These are phyloP conservation scores for Chelon auratus DNA, from an alignment of 2,797 vertebrate genomes.

Conservation along the genomic window DNA sequence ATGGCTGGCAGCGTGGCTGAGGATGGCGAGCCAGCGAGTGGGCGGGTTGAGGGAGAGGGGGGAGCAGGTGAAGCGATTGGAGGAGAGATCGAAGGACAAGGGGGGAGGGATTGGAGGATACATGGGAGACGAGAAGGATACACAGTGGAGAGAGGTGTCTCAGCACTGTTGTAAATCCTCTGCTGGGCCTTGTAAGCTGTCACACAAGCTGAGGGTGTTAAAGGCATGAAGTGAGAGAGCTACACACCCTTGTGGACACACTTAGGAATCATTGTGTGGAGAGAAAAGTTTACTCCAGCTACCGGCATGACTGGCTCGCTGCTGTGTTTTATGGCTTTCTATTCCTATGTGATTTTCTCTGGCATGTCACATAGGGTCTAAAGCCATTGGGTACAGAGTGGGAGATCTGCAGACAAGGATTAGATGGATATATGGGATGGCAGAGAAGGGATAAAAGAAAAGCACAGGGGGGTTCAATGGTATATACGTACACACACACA, in stretches of 20 bases:
- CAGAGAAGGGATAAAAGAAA: slow-evolving; percentile 47
- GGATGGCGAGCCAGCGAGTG: not conserved
- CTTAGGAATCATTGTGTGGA: slow-evolving; percentile 3
- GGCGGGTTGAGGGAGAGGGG: not conserved
- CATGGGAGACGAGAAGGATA: slow-evolving; percentile 59
- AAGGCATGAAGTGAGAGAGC: slow-evolving; percentile 53
- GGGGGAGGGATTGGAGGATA: slow-evolving; percentile 35
- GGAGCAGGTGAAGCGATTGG: not conserved
- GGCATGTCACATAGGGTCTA: slow-evolving; percentile 97
- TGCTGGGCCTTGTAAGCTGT: slow-evolving; percentile 78
- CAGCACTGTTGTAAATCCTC: slow-evolving; percentile 75
- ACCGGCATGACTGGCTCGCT: slow-evolving; percentile 75
- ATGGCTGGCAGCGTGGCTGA: slow-evolving; percentile 23
- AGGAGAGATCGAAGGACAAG: slow-evolving; percentile 27
- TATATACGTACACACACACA: slow-evolving; percentile 21
- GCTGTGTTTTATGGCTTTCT: slow-evolving; percentile 99
- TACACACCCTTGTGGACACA: slow-evolving; percentile 29
- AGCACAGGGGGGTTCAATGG: slow-evolving; percentile 43
- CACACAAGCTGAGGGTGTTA: slow-evolving; percentile 75
- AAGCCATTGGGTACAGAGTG: slow-evolving; percentile 99
- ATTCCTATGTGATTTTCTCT: slow-evolving; percentile 99
- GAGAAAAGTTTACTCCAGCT: slow-evolving; percentile 56
- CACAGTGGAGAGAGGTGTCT: slow-evolving; percentile 62
- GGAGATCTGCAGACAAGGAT: slow-evolving; percentile 82
- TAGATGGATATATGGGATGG: slow-evolving; percentile 51